Percentiles rank a stretch among this genome's conserved stretches.
Evolutionary conservation across 64 coral and sea anemone species (phyloP).

Genomic region (Trachythela sp.): DNA sequence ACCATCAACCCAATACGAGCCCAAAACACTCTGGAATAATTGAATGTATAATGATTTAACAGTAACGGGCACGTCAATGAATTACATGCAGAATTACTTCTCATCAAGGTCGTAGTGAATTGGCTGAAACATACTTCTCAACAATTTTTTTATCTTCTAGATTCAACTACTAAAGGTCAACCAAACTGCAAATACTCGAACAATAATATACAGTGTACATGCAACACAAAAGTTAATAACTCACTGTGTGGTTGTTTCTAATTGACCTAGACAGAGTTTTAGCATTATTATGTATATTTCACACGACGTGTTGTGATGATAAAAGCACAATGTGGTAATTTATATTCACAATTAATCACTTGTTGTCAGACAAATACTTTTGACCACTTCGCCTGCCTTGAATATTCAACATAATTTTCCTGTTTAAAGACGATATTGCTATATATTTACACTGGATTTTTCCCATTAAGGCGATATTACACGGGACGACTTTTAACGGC

Average conservation of each 20-base stretch:
- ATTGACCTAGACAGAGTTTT: constrained; percentile 56
- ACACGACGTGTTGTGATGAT: neutral
- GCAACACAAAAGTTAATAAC: neutral
- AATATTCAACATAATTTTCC: constrained; percentile 97
- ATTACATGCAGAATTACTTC: neutral
- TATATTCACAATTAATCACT: too few relatives aligned
- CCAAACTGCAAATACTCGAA: too few relatives aligned
- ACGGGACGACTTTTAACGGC: too few relatives aligned
- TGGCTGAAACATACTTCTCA: too few relatives aligned
- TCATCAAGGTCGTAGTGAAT: too few relatives aligned
- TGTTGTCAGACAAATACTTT: constrained; percentile 39
- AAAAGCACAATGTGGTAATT: too few relatives aligned
- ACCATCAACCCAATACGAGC: constrained; percentile 86
- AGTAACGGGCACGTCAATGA: neutral
- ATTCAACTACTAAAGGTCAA: too few relatives aligned
- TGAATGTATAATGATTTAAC: neutral
- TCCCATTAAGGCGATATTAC: too few relatives aligned
- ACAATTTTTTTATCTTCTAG: too few relatives aligned
- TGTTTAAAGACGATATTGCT: constrained; percentile 37
- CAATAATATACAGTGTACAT: neutral
- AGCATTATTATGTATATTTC: neutral
- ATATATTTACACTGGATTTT: too few relatives aligned
- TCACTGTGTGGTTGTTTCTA: constrained; percentile 87
- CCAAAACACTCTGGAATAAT: constrained; percentile 89
- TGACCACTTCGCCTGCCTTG: constrained; percentile 85